These are phyloP conservation scores for Tenthredo livida DNA, from an alignment of 2,888 invertebrate genomes.

Conservation along the genomic window DNA sequence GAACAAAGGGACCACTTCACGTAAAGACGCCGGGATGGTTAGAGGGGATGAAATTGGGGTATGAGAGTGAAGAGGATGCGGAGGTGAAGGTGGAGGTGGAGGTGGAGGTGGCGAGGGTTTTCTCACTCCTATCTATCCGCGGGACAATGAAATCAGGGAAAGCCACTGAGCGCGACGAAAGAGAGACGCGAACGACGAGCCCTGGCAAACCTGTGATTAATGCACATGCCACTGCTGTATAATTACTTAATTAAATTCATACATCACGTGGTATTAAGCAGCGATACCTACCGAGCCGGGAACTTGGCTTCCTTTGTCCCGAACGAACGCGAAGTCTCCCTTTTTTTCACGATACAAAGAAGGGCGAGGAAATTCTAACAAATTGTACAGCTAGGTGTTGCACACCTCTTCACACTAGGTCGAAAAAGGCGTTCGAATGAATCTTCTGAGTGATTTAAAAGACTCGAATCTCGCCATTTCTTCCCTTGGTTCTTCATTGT, in stretches of 20 bases:
- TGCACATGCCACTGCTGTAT: slow-evolving; percentile 63
- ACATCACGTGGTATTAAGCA: slow-evolving; percentile 68
- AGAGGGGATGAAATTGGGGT: slow-evolving; percentile 15
- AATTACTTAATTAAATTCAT: slow-evolving; percentile 74
- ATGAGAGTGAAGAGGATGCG: neutral
- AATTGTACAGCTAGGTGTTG: neutral
- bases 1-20: slow-evolving; percentile 47
- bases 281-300: neutral
- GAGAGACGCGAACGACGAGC: neutral
- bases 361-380: neutral
- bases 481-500: neutral
- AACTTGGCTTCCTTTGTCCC: neutral
- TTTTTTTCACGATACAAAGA: neutral
- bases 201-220: slow-evolving; percentile 63
- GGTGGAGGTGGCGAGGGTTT: neutral
- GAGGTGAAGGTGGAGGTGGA: neutral
- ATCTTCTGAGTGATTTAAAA: neutral
- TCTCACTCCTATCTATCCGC: neutral
- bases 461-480: neutral
- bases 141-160: slow-evolving; percentile 54
- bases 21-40: neutral
- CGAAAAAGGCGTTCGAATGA: neutral
- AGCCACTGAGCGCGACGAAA: slow-evolving; percentile 35
- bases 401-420: neutral
- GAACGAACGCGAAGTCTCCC: neutral